A percentile compares a stretch with the other conserved stretches of the same genome.
Evolutionary conservation across 2,797 vertebrate species (phyloP).

Genomic region (Halcyon leucocephala): DNA sequence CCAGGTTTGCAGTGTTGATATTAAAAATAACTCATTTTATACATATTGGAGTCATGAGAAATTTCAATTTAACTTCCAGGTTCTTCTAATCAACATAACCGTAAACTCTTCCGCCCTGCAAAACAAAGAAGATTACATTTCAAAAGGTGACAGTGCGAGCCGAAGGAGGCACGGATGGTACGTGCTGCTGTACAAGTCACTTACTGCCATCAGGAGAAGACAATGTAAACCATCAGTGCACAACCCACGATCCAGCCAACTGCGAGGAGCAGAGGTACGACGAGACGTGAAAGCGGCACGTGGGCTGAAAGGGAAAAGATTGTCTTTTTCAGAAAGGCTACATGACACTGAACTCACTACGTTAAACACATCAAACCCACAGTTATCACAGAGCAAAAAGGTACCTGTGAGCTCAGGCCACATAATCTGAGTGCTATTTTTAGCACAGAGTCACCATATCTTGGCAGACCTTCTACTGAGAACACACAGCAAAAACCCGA

Average conservation of each 20-base stretch:
- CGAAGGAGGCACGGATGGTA: neutral
- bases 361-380: neutral
- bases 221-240: conserved; percentile 82
- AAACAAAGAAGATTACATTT: conserved; percentile 6
- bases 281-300: conserved; percentile 47
- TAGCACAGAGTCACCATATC: neutral
- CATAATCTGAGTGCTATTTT: neutral
- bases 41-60: neutral
- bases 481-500: neutral
- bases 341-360: neutral
- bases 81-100: conserved; percentile 26
- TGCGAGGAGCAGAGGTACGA: conserved; percentile 82
- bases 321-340: neutral
- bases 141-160: neutral
- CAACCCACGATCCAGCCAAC: conserved; percentile 87
- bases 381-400: neutral
- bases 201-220: conserved; percentile 81
- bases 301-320: conserved; percentile 21
- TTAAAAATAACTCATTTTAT: conserved; percentile 9
- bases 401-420: neutral
- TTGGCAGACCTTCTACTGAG: neutral
- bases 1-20: neutral
- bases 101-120: conserved; percentile 70
- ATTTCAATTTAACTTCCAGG: neutral
- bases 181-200: neutral